Evolutionary conservation across 2,797 vertebrate species (phyloP), one percentile per base, ranked within the genome.

Genomic region (Pangasius djambal): DNA sequence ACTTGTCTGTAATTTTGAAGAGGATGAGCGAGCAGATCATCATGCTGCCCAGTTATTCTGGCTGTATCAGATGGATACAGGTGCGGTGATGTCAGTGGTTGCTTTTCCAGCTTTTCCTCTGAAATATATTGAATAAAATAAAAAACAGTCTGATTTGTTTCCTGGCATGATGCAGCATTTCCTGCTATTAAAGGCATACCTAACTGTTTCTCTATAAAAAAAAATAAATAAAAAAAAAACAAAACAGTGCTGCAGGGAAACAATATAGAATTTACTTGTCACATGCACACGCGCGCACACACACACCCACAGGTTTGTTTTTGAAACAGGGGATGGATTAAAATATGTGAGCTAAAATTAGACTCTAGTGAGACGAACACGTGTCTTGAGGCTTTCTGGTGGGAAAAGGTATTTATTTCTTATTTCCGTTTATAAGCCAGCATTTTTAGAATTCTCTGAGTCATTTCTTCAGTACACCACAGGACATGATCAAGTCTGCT

Each of bases 391-490:
- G 59, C 87, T 65, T 77, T 77, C 59, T 40, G 40, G 69, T 67
- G 44, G 59, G 79, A 84, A 31, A 37, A 84, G 37, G 40, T 74
- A 20, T 88, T 82, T 70, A 25, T 82, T 70, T 31, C 25, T 31
- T 57, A 74, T 74, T 59, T 88, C n/a, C 28, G 28, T 48, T 50
- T 61, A 63, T 44, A 48, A 57, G 52, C 78, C 52, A 37, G 75
- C 18, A 59, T 63, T 63, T 52, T 67, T 52, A 13, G n/a, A 52
- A 34, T 50, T 52, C 22, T 63, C 25, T 63, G 57, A 83, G 57
- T 84, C 87, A 77, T 85, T 88, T 34, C 50, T 37, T 79, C 74
- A n/a, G 15, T 78, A n/a, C 31, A 69, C 83, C 81, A 55, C 77
- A 82, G 86, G 77, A 82, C 83, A 69, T 52, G 63, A 67, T 67